Evolutionary conservation across 2,113 vertebrate genomes (phyloP).

Genomic region (Cnemophilus loriae): DNA sequence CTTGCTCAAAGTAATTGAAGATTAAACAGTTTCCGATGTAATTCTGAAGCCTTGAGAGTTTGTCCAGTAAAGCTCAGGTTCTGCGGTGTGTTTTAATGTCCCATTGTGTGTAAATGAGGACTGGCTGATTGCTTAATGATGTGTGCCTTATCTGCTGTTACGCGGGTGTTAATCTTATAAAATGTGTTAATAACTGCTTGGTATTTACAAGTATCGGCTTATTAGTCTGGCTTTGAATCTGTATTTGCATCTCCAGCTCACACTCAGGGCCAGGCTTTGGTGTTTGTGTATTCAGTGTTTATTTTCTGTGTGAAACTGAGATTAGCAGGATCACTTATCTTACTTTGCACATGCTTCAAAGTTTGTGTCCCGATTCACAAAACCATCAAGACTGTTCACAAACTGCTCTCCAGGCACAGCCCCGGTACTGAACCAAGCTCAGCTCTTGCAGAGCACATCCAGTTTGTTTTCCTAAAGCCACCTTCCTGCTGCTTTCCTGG

Average conservation of each 20-base stretch:
- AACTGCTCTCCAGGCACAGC: not conserved
- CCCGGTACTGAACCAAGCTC: not conserved
- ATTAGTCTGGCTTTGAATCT: not conserved
- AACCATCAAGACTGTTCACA: not conserved
- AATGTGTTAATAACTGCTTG: conserved; percentile 35
- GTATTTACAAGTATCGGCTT: conserved; percentile 33
- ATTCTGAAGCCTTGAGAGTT: not conserved
- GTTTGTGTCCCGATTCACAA: not conserved
- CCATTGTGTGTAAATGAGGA: conserved; percentile 26
- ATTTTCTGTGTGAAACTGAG: not conserved
- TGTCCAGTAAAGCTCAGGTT: not conserved
- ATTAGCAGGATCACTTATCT: not conserved
- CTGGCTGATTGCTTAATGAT: conserved; percentile 18
- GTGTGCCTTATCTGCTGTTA: not conserved
- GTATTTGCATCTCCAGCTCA: not conserved
- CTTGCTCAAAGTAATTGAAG: not conserved
- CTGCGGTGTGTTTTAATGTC: not conserved
- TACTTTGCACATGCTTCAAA: not conserved
- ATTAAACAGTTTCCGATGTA: not conserved
- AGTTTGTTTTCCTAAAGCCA: not conserved
- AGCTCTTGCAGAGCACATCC: not conserved
- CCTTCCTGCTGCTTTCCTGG: not conserved
- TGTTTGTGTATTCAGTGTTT: not conserved
- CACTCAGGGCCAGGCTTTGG: not conserved
- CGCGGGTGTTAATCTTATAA: conserved; percentile 23